Base-by-base conservation (phyloP, 2,888 invertebrate species). In the Seladonia tumulorum region DNA sequence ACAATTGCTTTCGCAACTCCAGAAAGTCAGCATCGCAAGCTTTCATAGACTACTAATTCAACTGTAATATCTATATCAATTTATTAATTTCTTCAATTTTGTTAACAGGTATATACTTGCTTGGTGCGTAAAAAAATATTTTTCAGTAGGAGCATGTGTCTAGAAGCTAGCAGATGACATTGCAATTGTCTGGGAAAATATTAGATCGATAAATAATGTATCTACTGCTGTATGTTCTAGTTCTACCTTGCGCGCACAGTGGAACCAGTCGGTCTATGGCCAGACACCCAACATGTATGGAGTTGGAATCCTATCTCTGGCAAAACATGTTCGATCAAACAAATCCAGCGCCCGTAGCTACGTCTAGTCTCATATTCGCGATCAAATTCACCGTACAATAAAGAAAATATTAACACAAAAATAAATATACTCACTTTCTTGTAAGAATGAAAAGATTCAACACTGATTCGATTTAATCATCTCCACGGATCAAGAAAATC, bases 231-330 rank as follows among this genome's bases (percentile, higher is more conserved):
- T 22, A 39, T 10, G 8, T 39, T 66, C 35, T 66, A 63, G 53
- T 22, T 66, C 18, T 22, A 14, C 14, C 29, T 3, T 3, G 25
- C 42, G 35, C 73, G 68, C 80, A 45, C 74, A 80, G 80, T 71
- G 12, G 10, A 60, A 71, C 39, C 53, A 49, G 45, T 66, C 66
- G 22, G 16, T 72, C 60, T 42, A 5, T 45, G 66, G 47, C 76
- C 81, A 45, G 81, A 66, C 76, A 35, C 14, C 14, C 29, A 7
- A 29, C 14, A 25, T 25, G 29, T 63, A 63, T 25, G 5, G 25
- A 25, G 12, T 12, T 14, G 60, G 5, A 60, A 5, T 12, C 16
- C 16, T 29, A 7, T 63, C 25, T 60, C 25, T 1, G 60, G 29
- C 29, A 25, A 7, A 14, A 53, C 66, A 22, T 66, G 35, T 57